phyloP scores from a whole-genome alignment of 2,113 vertebrate genomes.

The Neodon shergylaensis region DNA sequence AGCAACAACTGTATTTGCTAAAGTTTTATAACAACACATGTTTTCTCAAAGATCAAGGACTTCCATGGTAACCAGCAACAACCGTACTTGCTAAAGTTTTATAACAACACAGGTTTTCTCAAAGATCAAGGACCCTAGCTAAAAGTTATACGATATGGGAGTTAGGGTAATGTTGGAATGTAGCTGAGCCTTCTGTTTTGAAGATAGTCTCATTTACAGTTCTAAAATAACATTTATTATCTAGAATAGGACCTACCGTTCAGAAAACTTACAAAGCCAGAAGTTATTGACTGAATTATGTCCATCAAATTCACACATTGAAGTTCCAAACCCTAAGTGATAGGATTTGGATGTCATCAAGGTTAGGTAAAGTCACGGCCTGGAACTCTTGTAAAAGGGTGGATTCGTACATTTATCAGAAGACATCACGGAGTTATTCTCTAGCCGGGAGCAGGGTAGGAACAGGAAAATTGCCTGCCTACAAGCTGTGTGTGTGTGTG shows the following conservation, averaged over 20 bases:
- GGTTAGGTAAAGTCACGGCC: neutral
- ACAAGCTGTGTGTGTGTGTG: neutral
- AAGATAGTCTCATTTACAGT: neutral
- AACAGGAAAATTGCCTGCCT: neutral
- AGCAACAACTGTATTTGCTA: neutral
- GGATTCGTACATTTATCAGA: neutral
- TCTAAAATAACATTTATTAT: conserved; percentile 14
- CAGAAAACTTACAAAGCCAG: neutral
- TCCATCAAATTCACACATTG: neutral
- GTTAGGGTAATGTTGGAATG: neutral
- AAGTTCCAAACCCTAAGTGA: neutral
- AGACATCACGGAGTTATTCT: neutral
- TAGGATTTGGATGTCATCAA: neutral
- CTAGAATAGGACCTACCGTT: neutral
- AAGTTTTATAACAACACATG: neutral
- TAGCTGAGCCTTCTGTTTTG: neutral
- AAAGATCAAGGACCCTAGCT: neutral
- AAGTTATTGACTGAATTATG: neutral
- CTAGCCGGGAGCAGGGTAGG: neutral
- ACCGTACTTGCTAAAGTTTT: neutral
- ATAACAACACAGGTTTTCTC: neutral
- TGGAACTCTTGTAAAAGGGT: neutral
- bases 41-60: neutral
- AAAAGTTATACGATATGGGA: neutral
- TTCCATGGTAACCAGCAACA: neutral